Base-by-base conservation (phyloP, 1,140 invertebrate species). In the Lasioglossum baleicum region DNA sequence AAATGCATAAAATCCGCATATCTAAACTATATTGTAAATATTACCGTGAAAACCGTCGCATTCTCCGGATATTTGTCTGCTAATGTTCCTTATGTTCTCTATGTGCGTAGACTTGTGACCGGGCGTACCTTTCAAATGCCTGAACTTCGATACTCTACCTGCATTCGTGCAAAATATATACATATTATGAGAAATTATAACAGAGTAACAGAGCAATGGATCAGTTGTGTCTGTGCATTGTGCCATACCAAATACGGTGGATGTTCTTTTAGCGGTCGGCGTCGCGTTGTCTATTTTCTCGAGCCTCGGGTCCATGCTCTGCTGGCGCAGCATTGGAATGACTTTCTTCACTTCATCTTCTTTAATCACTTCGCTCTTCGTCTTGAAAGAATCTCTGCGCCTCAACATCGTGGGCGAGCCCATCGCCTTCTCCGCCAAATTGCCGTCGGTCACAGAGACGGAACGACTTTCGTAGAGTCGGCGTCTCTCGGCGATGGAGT, bases 121-220 rank as follows among this genome's bases (percentile, higher is more conserved):
- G 2, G 97, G 95, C 8, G 96, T 97, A 48, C 97, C 98, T 91
- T 98, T 98, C 80, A 99, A 92, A 89, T 99, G 98, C 15, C 98
- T 95, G 90, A 98, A 99, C 91, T 99, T 99, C 0, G 97, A 98
- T 65, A 98, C 97, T 88, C 97, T 96, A 63, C 97, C 96, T 97
- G 84, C 15, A 89, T 48, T 48, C 90, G 80, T 35, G 81, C 82
- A 20, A 76, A 64, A 56, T n/a, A n/a, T n/a, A n/a, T n/a, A 3
- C 6, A 64, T 51, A 42, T 42, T n/a, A 22, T 66, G 2, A 31
- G 53, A 35, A 35, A 35, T 56, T 72, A 72, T 13, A 84, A 75
- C 15, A 7, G 11, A 76, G n/a, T 20, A 61, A 48, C 10, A 48
- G 10, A 56, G 6, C 13, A 63, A 35, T 2, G 11, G 75, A 13